These are phyloP conservation scores for Miniopterus natalensis DNA, from an alignment of 2,113 vertebrate species.

Conservation along the genomic window DNA sequence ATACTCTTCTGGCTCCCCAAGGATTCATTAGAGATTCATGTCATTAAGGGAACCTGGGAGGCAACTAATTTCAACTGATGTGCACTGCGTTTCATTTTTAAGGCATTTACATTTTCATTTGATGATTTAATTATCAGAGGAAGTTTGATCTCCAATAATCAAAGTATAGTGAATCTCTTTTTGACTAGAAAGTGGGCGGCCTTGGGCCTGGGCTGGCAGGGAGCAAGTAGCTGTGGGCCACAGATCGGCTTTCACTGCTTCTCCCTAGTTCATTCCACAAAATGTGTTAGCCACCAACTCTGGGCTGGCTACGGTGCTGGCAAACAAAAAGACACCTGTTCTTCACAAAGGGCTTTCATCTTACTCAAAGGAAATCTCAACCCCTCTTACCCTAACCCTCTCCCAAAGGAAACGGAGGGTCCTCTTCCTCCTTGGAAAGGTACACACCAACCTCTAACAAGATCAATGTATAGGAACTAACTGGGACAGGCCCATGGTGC, in stretches of 20 bases:
- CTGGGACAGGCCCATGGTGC: background rate
- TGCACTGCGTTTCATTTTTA: background rate
- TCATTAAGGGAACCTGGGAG: background rate
- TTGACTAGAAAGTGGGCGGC: background rate
- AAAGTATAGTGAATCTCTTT: background rate
- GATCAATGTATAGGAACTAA: background rate
- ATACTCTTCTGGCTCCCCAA: conserved; percentile 12
- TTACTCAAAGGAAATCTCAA: background rate
- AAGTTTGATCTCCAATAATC: conserved; percentile 28
- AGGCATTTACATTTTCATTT: conserved; percentile 54
- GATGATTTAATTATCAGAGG: conserved; percentile 54
- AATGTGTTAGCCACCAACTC: background rate
- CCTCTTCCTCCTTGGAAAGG: background rate
- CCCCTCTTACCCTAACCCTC: background rate
- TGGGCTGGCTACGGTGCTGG: background rate
- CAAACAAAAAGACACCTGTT: background rate
- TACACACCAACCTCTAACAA: background rate
- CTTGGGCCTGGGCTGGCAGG: background rate
- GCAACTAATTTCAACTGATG: conserved; percentile 33
- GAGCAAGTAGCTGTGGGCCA: background rate
- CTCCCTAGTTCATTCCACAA: background rate
- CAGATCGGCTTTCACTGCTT: background rate
- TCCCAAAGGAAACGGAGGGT: background rate
- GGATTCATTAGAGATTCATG: background rate
- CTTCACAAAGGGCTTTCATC: background rate